Evolutionary conservation across 1,140 invertebrate species (phyloP), one percentile per base, ranked within the genome.

Genomic region (Polypedilum pembai): DNA sequence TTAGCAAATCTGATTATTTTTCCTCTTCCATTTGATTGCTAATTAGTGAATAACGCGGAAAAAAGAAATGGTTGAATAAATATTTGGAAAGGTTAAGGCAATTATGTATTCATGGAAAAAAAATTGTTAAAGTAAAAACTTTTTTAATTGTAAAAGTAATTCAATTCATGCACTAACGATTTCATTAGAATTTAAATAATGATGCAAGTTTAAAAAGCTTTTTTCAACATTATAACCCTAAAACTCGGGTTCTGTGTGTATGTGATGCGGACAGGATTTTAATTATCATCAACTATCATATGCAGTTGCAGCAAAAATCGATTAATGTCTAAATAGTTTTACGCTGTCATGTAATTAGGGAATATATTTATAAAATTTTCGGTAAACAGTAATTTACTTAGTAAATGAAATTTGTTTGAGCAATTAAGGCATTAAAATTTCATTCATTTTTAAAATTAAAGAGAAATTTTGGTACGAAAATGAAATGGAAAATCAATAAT

Each of bases 1-100:
- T n/a, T n/a, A 56, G n/a, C 12, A 12, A 56, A 56, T 56, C 45
- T 56, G 45, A 56, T 56, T 56, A 56, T 56, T 56, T 56, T 56
- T 56, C 24, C 24, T 33, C 24, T 33, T 33, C 5, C 24, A 33
- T 33, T 33, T 12, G 45, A 56, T 56, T 56, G 8, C 12, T 56
- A 56, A 56, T 56, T 56, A 56, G n/a, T 33, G 24, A 33, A 33
- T 5, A 33, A 33, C 24, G 24, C 45, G n/a, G 45, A 56, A 56
- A 56, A 12, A 15, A 15, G 15, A 56, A 56, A n/a, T 56, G 12
- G 12, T 12, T 12, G 45, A 56, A n/a, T n/a, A 56, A 56, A 56
- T 56, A 56, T n/a, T 56, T 56, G 45, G 45, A n/a, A 4, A 56
- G n/a, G 45, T 56, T 45, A 4, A 8, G 2, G 1, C 15, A 45